Evolutionary conservation across 2,888 invertebrate genomes (phyloP).

Genomic region (Papilio gigon): DNA sequence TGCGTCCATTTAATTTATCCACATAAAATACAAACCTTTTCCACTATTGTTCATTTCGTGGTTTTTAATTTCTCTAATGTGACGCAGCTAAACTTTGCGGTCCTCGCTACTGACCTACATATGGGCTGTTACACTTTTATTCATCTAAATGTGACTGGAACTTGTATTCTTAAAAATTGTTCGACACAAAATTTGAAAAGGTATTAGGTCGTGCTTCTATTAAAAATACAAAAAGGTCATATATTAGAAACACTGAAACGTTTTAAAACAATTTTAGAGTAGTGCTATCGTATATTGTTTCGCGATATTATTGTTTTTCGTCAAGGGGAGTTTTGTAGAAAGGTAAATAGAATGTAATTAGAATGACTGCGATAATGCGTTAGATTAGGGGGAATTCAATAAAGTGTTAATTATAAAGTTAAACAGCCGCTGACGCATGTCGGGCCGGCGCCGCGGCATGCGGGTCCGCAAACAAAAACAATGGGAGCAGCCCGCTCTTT

Average conservation of each 20-base stretch:
- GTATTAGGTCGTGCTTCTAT: not conserved
- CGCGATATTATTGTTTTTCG: not conserved
- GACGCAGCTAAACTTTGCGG: constrained; percentile 39
- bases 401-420: constrained; percentile 53
- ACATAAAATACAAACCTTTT: constrained; percentile 55
- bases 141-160: not conserved
- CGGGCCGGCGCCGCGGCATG: constrained; percentile 57
- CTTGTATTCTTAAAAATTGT: not conserved
- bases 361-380: constrained; percentile 9
- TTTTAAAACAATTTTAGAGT: not conserved
- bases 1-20: constrained; percentile 74
- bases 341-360: not conserved
- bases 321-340: not conserved
- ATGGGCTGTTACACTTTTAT: constrained; percentile 16
- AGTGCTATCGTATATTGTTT: not conserved
- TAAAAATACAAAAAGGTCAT: not conserved
- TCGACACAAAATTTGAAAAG: not conserved
- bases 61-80: constrained; percentile 55
- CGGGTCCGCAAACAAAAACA: constrained; percentile 67
- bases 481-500: constrained; percentile 53
- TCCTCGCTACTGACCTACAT: constrained; percentile 34
- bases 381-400: constrained; percentile 46
- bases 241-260: not conserved
- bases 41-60: constrained; percentile 53
- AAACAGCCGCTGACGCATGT: constrained; percentile 48